phyloP scores from a whole-genome alignment of 2,888 invertebrate genomes.

The Chorisops tibialis region DNA sequence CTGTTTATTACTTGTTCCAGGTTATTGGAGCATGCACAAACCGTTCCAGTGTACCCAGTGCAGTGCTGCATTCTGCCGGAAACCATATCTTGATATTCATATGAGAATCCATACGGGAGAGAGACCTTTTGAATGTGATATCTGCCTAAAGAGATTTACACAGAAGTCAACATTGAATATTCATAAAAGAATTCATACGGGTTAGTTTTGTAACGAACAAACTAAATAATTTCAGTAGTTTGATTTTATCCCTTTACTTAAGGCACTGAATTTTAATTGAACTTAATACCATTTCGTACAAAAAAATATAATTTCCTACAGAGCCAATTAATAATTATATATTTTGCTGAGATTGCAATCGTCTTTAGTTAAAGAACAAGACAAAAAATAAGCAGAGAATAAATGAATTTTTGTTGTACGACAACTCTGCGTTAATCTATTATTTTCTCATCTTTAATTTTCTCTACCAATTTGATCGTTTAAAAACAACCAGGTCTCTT shows the following conservation, averaged over 20 bases:
- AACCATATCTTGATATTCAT: constrained; percentile 77
- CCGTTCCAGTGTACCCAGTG: constrained; percentile 60
- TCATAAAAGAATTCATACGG: constrained; percentile 68
- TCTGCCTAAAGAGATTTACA: constrained; percentile 69
- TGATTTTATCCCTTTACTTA: no score
- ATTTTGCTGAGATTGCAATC: no score
- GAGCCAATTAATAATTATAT: no score
- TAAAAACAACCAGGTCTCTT: constrained; percentile 40
- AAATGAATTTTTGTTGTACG: not conserved
- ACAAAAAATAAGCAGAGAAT: not conserved
- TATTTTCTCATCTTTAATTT: not conserved
- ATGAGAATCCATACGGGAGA: constrained; percentile 70
- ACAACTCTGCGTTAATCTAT: no score
- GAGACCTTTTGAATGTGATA: constrained; percentile 60
- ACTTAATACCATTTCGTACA: no score
- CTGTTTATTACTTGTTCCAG: constrained; percentile 41
- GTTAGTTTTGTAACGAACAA: constrained; percentile 47
- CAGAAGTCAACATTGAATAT: constrained; percentile 71
- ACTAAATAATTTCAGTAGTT: not conserved
- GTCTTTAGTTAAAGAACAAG: no score
- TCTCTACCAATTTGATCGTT: no score
- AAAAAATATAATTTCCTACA: no score
- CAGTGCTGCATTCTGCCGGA: constrained; percentile 63
- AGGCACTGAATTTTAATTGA: no score
- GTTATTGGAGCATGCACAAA: constrained; percentile 48